Evolutionary conservation across 1,140 invertebrate genomes (phyloP).

Genomic region (Trachymyrmex septentrionalis): DNA sequence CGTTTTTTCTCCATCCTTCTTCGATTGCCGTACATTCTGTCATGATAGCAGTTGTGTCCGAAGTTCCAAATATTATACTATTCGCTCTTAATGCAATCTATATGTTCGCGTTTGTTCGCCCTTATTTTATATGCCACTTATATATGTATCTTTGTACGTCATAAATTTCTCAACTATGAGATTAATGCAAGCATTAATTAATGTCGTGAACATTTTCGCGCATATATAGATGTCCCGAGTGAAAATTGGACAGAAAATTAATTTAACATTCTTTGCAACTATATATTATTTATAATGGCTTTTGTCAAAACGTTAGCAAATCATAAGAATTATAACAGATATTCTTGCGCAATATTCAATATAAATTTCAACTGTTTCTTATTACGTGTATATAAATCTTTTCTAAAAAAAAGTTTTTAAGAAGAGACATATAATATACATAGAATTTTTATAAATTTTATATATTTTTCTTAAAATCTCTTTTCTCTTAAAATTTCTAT

Average conservation of each 20-base stretch:
- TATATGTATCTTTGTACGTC: not conserved
- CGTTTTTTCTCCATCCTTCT: not conserved
- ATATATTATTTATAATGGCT: too few species aligned
- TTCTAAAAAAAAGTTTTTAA: too few species aligned
- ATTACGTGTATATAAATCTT: too few species aligned
- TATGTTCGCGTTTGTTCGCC: not conserved
- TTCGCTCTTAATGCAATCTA: slow-evolving; percentile 2
- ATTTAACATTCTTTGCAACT: not conserved
- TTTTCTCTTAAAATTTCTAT: too few species aligned
- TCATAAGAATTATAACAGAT: too few species aligned
- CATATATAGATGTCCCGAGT: not conserved
- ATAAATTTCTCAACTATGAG: slow-evolving; percentile 5
- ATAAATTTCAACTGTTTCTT: too few species aligned
- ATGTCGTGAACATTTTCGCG: not conserved
- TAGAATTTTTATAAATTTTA: too few species aligned
- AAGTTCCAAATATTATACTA: slow-evolving; percentile 13
- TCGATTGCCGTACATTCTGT: not conserved
- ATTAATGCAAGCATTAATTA: not conserved
- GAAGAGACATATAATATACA: too few species aligned
- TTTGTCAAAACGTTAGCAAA: too few species aligned
- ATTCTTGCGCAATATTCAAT: too few species aligned
- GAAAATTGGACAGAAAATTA: not conserved
- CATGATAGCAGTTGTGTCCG: not conserved
- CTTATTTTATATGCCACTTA: slow-evolving; percentile 22
- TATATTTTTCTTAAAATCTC: too few species aligned